Evolutionary conservation across 2,888 invertebrate genomes (phyloP), one percentile per base, ranked within the genome.

Genomic region (Brenthis hecate): DNA sequence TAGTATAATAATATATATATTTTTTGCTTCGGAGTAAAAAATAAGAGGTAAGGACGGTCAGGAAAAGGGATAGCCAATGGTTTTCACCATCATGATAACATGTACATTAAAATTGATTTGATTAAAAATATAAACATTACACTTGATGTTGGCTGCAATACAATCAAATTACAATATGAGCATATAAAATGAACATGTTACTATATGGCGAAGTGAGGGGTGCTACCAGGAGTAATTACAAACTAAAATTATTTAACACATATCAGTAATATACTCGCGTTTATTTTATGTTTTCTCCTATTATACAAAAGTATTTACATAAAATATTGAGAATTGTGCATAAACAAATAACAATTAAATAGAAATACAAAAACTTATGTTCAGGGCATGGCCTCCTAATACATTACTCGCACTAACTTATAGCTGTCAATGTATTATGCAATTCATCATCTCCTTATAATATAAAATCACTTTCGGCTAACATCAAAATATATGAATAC

Each of bases 191-290:
- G 91, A 86, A 93, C 93, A 93, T 92, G 91, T 91, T 87, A 92
- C 91, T 92, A 93, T 83, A 83, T 88, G 93, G 93, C 92, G 89
- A 89, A 83, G 88, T 86, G 89, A 91, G 88, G 92, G 93, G 93
- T 93, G 93, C 93, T 93, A 93, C 93, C 93, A 93, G 93, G 93
- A 93, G 92, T 93, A 93, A 93, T 92, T 89, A 92, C 87, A 92
- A 90, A 89, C 90, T 90, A 91, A 93, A 93, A 93, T 89, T 89
- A 92, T 89, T 87, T 88, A 87, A 92, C 91, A 93, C 92, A 88
- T 85, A 86, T 91, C 91, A 87, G 91, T 93, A 92, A 93, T 93
- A 93, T 93, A 93, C 93, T 92, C 92, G 86, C 91, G 86, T 91
- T 94, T 94, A 89, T 94, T 94, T 86, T 91, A 92, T 85, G 89